These are phyloP conservation scores for Acanthis flammea DNA, from an alignment of 2,797 vertebrate species.

Conservation along the genomic window DNA sequence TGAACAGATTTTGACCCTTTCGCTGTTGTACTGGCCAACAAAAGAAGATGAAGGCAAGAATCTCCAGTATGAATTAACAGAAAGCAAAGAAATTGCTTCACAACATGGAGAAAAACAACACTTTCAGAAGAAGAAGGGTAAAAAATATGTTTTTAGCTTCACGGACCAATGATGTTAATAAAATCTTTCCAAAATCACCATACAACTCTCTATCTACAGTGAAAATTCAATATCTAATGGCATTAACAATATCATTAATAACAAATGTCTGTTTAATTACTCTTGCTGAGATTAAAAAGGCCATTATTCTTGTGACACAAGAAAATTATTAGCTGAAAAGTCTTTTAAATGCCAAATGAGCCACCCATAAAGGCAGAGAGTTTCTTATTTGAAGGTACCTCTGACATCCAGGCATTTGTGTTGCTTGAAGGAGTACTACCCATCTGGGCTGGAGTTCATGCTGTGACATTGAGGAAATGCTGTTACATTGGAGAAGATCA, in stretches of 20 bases:
- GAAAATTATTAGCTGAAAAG: constrained; percentile 77
- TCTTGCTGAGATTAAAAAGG: constrained; percentile 80
- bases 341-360: constrained; percentile 69
- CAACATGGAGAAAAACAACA: not conserved
- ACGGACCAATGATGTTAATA: constrained; percentile 45
- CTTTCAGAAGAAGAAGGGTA: not conserved
- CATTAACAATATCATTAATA: constrained; percentile 82
- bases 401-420: constrained; percentile 45
- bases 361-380: constrained; percentile 71
- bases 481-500: constrained; percentile 44
- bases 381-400: constrained; percentile 60
- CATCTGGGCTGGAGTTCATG: constrained; percentile 36
- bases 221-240: constrained; percentile 75
- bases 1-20: not conserved
- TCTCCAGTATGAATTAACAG: not conserved
- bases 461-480: constrained; percentile 54
- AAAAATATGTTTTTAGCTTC: constrained; percentile 38
- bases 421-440: constrained; percentile 47
- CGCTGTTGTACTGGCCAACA: not conserved
- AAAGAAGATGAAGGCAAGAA: not conserved
- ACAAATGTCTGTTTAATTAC: constrained; percentile 81
- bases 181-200: constrained; percentile 58
- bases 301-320: constrained; percentile 78
- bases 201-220: constrained; percentile 55
- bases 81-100: not conserved